These are phyloP conservation scores for Heptranchias perlo DNA, from an alignment of 2,113 vertebrate species.

Conservation along the genomic window DNA sequence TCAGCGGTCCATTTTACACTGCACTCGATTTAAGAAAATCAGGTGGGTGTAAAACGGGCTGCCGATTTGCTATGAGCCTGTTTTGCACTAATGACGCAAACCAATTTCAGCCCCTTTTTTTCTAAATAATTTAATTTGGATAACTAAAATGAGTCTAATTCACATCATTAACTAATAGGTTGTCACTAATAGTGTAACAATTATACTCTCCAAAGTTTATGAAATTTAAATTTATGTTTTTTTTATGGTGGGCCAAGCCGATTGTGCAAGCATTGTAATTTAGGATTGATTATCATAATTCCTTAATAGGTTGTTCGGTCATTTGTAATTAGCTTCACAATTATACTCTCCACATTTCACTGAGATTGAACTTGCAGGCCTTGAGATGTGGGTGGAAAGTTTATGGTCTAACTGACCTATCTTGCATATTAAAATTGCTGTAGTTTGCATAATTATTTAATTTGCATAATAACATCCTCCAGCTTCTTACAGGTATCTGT, in stretches of 20 bases:
- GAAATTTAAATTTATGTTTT: background rate
- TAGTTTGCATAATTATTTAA: background rate
- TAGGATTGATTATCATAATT: background rate
- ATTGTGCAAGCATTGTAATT: background rate
- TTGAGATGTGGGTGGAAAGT: background rate
- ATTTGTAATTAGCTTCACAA: conserved; percentile 27
- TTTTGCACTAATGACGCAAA: background rate
- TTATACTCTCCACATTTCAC: conserved; percentile 29
- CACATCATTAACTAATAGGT: background rate
- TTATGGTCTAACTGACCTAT: background rate
- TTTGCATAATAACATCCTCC: background rate
- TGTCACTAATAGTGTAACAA: background rate
- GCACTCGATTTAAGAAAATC: background rate
- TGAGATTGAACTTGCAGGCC: background rate
- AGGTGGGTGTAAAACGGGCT: background rate
- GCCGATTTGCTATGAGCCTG: background rate
- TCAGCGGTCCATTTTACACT: too few relatives aligned
- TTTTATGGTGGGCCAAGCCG: background rate
- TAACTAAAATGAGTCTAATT: background rate
- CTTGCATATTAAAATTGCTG: background rate
- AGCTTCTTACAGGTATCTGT: background rate
- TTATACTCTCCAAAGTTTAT: background rate
- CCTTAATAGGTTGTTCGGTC: conserved; percentile 1
- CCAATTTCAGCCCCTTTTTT: background rate
- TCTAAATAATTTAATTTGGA: background rate